Conservation (phyloP, 2,888 invertebrate genomes). For the Cartodere bifasciata region DNA sequence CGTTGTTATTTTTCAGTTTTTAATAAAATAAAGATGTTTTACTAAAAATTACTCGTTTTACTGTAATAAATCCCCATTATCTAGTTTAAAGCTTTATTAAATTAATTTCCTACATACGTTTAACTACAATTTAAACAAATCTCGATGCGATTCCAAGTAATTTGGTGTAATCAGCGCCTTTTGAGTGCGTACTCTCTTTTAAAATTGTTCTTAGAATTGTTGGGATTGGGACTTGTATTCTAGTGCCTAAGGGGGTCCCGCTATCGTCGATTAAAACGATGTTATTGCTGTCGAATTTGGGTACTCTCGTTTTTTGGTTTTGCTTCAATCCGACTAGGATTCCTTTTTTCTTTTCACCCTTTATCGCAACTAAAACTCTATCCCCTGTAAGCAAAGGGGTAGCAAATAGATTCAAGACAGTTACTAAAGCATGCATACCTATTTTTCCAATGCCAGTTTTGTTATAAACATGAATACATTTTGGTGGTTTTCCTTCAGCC, state of each 20-base stretch:
- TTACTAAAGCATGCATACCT: no score
- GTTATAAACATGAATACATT: conserved; percentile 89
- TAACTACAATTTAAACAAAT: conserved; percentile 57
- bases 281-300: conserved; percentile 92
- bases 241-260: conserved; percentile 87
- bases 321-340: conserved; percentile 82
- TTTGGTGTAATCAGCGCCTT: conserved; percentile 87
- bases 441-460: conserved; percentile 51
- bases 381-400: conserved; percentile 47
- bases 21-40: no score
- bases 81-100: no score
- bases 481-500: conserved; percentile 87
- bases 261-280: conserved; percentile 90
- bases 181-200: conserved; percentile 65
- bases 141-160: conserved; percentile 77
- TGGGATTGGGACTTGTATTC: conserved; percentile 92
- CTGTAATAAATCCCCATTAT: no score
- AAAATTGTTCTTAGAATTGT: conserved; percentile 73
- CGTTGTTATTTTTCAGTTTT: no score
- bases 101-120: no score
- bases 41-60: no score
- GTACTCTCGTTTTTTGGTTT: conserved; percentile 66
- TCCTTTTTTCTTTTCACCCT: conserved; percentile 90
- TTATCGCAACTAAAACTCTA: conserved; percentile 82
- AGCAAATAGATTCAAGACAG: conserved; percentile 5